Percentiles rank a stretch among this genome's conserved stretches.
Evolutionary conservation across 1,140 invertebrate genomes (phyloP).

Genomic region (Zaprionus africanus): DNA sequence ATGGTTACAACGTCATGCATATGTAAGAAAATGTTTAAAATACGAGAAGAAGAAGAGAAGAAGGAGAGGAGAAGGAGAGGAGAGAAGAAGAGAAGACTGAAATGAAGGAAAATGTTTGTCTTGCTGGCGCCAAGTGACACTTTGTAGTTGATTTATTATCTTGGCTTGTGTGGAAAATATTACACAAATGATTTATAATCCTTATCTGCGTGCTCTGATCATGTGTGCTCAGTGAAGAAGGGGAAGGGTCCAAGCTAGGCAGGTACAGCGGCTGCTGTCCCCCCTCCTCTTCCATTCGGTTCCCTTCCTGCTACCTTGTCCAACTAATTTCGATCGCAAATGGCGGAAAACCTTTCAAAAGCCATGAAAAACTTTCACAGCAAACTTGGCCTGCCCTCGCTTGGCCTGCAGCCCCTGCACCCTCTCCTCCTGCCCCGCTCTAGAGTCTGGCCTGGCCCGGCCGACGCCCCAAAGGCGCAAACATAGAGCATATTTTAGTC

Average conservation of each 20-base stretch:
- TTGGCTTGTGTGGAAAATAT: constrained; percentile 74
- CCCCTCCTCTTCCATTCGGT: background rate
- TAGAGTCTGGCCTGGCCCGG: constrained; percentile 16
- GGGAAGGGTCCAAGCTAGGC: background rate
- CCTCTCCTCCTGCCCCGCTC: no score
- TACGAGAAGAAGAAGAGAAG: constrained; percentile 5
- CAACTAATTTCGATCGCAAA: constrained; percentile 31
- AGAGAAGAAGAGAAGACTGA: background rate
- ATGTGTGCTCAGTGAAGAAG: constrained; percentile 41
- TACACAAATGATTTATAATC: constrained; percentile 80
- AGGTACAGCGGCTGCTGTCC: background rate
- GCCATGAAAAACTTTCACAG: constrained; percentile 42
- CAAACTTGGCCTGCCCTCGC: constrained; percentile 42
- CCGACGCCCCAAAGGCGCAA: constrained; percentile 71
- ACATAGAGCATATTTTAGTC: constrained; percentile 72
- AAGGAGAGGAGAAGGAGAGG: background rate
- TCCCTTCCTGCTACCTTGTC: background rate
- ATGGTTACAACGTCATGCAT: constrained; percentile 51
- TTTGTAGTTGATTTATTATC: constrained; percentile 77
- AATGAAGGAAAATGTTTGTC: constrained; percentile 39
- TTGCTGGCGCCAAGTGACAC: constrained; percentile 75
- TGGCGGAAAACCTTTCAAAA: constrained; percentile 36
- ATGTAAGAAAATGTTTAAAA: constrained; percentile 70
- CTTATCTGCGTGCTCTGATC: constrained; percentile 72
- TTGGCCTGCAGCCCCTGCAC: background rate